These are phyloP conservation scores for Festucalex cinctus DNA, from an alignment of 2,113 vertebrate genomes.

Conservation along the genomic window DNA sequence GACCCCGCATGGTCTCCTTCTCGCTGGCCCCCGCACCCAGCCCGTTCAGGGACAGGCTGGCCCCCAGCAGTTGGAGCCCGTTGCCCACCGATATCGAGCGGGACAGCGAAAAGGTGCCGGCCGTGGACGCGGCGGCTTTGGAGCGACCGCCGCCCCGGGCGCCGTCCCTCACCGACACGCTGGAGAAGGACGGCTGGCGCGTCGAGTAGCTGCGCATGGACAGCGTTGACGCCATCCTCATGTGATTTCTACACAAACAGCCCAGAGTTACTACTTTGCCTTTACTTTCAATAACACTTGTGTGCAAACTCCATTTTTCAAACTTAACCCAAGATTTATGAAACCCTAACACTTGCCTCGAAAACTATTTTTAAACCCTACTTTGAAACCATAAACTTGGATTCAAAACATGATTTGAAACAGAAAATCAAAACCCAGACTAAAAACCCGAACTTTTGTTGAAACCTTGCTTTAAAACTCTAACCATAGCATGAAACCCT, in stretches of 20 bases:
- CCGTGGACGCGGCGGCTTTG: conserved; percentile 48
- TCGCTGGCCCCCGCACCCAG: conserved; percentile 57
- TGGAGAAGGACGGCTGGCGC: conserved; percentile 69
- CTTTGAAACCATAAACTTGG: background rate
- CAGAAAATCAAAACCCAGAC: background rate
- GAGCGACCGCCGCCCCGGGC: conserved; percentile 57
- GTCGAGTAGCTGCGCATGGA: conserved; percentile 60
- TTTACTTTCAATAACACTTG: no score
- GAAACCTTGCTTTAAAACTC: no score
- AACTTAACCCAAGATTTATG: background rate
- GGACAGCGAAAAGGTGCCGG: conserved; percentile 45
- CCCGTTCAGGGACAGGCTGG: conserved; percentile 57
- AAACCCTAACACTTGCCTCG: no score
- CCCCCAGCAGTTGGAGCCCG: conserved; percentile 65
- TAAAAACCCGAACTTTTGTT: background rate
- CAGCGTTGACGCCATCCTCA: conserved; percentile 64
- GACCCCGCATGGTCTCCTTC: conserved; percentile 88
- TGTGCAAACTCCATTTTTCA: background rate
- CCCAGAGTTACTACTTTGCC: background rate
- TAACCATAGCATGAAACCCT: background rate
- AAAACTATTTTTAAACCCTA: background rate
- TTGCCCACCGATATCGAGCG: conserved; percentile 72
- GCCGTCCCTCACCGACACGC: conserved; percentile 62
- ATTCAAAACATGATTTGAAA: background rate
- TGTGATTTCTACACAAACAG: background rate